A percentile compares a stretch with the other conserved stretches of the same genome.
These are phyloP conservation scores for Sebastes paucispinis DNA, from an alignment of 2,797 vertebrate genomes.

Conservation along the genomic window DNA sequence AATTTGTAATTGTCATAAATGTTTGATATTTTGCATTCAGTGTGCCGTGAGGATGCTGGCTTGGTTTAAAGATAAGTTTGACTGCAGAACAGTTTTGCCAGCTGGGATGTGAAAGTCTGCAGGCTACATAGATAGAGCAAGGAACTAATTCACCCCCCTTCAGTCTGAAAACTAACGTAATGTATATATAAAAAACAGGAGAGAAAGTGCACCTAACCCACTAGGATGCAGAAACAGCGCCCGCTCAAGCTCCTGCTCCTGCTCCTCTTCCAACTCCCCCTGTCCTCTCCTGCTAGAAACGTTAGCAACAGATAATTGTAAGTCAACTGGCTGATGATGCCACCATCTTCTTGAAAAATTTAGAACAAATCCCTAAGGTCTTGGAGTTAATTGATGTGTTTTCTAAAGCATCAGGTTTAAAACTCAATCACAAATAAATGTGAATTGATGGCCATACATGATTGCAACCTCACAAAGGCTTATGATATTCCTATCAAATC, in stretches of 20 bases:
- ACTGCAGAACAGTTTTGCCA: constrained; percentile 18
- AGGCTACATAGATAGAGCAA: constrained; percentile 23
- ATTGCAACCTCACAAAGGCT: too few relatives aligned
- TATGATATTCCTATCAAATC: too few relatives aligned
- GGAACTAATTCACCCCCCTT: too few relatives aligned
- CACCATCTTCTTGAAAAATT: too few relatives aligned
- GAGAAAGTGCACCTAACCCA: not conserved
- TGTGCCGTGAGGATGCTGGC: not conserved
- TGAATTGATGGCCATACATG: too few relatives aligned
- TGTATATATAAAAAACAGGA: not conserved
- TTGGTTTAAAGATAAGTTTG: constrained; percentile 15
- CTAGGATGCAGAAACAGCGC: not conserved
- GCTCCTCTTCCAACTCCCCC: not conserved
- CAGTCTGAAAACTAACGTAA: not conserved
- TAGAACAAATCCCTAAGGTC: too few relatives aligned
- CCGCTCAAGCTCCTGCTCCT: not conserved
- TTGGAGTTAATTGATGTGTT: too few relatives aligned
- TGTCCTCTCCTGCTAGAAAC: too few relatives aligned
- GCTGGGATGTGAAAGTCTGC: constrained; percentile 26
- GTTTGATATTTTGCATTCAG: constrained; percentile 15
- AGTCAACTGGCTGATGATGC: too few relatives aligned
- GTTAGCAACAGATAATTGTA: not conserved
- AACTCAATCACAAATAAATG: too few relatives aligned
- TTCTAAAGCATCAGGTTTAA: too few relatives aligned
- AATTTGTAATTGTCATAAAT: not conserved